Evolutionary conservation across 2,888 invertebrate species (phyloP).

Genomic region (Euproctis similis): DNA sequence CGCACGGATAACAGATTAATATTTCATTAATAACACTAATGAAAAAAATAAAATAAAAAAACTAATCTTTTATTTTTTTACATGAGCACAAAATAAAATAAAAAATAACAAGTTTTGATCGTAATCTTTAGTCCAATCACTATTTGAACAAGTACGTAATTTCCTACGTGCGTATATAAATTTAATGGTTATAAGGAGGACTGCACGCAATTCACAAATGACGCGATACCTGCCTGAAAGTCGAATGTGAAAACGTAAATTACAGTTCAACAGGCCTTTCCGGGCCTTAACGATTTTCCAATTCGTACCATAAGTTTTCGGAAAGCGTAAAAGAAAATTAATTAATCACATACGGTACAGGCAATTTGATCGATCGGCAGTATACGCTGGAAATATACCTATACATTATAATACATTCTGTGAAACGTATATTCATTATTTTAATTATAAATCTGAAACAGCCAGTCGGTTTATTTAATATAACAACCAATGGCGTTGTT

Average conservation of each 20-base stretch:
- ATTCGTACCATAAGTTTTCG: conserved; percentile 57
- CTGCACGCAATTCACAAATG: conserved; percentile 65
- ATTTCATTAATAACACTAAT: conserved; percentile 27
- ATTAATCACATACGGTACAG: conserved; percentile 59
- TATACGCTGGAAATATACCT: no score
- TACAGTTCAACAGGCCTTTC: conserved; percentile 69
- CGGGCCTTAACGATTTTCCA: conserved; percentile 65
- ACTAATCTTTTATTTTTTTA: conserved; percentile 29
- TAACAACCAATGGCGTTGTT: no score
- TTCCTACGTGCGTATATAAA: conserved; percentile 66
- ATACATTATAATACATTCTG: no score
- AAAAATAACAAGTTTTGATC: conserved; percentile 48
- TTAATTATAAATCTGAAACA: no score
- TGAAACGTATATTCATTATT: no score
- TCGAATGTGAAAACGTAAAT: conserved; percentile 64
- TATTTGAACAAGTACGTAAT: conserved; percentile 64
- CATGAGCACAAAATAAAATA: no score
- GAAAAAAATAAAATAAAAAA: conserved; percentile 24
- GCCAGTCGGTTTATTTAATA: no score
- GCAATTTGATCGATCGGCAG: no score
- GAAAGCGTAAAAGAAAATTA: conserved; percentile 70
- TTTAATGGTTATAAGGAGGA: conserved; percentile 60
- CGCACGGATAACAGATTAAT: conserved; percentile 25
- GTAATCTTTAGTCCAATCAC: conserved; percentile 53
- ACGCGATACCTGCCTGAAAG: conserved; percentile 57